These are phyloP conservation scores for Drosophila orena DNA, from an alignment of 1,140 invertebrate genomes.

Conservation along the genomic window DNA sequence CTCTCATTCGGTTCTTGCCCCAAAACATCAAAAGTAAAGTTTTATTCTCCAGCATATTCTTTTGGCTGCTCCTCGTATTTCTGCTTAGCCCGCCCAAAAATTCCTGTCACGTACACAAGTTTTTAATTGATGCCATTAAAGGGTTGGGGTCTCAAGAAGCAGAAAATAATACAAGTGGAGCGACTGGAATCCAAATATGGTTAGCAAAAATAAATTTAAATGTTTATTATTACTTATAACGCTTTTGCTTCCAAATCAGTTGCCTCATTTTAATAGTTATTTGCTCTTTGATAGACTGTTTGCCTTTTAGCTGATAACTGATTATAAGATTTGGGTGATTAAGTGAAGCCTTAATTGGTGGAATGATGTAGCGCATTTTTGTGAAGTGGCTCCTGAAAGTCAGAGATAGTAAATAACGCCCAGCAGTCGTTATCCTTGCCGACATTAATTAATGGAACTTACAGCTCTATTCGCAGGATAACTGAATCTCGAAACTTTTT, in stretches of 20 bases:
- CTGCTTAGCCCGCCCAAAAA: slow-evolving; percentile 48
- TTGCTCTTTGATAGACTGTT: too few relatives aligned
- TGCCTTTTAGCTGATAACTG: too few relatives aligned
- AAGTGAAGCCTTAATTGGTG: slow-evolving; percentile 26
- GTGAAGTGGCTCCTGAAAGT: slow-evolving; percentile 56
- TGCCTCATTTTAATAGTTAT: too few relatives aligned
- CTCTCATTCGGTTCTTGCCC: slow-evolving; percentile 26
- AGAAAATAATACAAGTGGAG: slow-evolving; percentile 13
- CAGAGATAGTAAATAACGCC: slow-evolving; percentile 25
- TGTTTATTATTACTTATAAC: slow-evolving; percentile 2
- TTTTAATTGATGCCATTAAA: slow-evolving; percentile 82
- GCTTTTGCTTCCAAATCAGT: too few relatives aligned
- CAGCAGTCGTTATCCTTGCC: not conserved
- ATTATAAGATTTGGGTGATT: too few relatives aligned
- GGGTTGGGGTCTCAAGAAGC: slow-evolving; percentile 32
- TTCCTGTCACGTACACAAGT: slow-evolving; percentile 81
- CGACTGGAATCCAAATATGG: slow-evolving; percentile 30
- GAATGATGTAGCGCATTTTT: slow-evolving; percentile 59
- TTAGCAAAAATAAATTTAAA: slow-evolving; percentile 22
- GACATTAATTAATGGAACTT: slow-evolving; percentile 60
- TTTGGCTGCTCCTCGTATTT: slow-evolving; percentile 22
- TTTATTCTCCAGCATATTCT: slow-evolving; percentile 32
- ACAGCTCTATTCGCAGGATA: slow-evolving; percentile 37
- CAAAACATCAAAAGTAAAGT: slow-evolving; percentile 66
- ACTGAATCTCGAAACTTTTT: slow-evolving; percentile 45